Conservation (phyloP, 2,888 invertebrate genomes). For the Cosmopolites sordidus region DNA sequence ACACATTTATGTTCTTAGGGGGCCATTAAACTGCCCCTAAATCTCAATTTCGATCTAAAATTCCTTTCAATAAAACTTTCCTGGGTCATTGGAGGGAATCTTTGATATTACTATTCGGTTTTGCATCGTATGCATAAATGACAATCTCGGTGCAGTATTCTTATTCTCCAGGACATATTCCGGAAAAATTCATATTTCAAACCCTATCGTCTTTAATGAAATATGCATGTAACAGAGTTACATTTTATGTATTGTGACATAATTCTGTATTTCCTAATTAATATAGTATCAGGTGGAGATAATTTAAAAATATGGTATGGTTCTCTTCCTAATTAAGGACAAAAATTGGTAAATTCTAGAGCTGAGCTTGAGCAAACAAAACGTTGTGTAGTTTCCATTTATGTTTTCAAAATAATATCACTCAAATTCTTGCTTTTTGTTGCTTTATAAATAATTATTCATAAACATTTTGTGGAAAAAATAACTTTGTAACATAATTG, state of each 20-base stretch:
- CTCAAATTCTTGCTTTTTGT: too few relatives aligned
- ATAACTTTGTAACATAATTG: too few relatives aligned
- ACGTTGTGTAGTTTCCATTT: too few relatives aligned
- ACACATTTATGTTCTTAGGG: slow-evolving; percentile 9
- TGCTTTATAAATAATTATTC: too few relatives aligned
- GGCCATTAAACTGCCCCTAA: slow-evolving; percentile 9
- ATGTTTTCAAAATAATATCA: too few relatives aligned
- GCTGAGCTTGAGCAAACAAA: too few relatives aligned
- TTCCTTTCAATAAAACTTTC: slow-evolving; percentile 8
- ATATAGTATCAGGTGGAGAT: too few relatives aligned
- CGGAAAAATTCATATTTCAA: slow-evolving; percentile 10
- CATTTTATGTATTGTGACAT: slow-evolving; percentile 8
- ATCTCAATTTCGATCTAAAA: slow-evolving; percentile 9
- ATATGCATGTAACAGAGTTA: slow-evolving; percentile 11
- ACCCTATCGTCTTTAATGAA: slow-evolving; percentile 7
- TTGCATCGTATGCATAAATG: slow-evolving; percentile 16
- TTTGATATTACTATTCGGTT: slow-evolving; percentile 10
- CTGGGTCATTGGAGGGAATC: slow-evolving; percentile 7
- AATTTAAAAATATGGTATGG: too few relatives aligned
- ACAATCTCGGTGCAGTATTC: slow-evolving; percentile 8
- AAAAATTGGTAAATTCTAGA: too few relatives aligned
- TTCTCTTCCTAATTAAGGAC: too few relatives aligned
- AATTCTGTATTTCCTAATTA: neutral
- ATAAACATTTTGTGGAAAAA: too few relatives aligned
- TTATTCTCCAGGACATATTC: slow-evolving; percentile 12